phyloP scores from a whole-genome alignment of 2,113 vertebrate genomes.

The Diglossa brunneiventris region DNA sequence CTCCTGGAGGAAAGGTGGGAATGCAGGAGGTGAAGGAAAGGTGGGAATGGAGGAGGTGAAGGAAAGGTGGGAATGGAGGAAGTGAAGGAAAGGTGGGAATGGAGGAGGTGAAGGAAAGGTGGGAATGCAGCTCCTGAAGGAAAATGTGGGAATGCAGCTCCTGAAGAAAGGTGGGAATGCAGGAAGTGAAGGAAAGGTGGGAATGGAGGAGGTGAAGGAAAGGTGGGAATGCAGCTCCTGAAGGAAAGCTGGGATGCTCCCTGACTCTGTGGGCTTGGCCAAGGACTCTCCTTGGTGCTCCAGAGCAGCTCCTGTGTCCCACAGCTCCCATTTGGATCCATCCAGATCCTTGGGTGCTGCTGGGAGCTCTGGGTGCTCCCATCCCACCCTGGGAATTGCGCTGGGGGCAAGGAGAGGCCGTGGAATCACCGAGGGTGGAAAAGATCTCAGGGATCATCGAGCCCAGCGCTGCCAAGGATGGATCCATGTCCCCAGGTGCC shows the following conservation, averaged over 20 bases:
- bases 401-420: not conserved
- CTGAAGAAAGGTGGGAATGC: not conserved
- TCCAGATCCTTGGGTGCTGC: not conserved
- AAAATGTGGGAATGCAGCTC: too few relatives aligned
- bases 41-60: not conserved
- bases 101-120: too few relatives aligned
- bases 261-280: not conserved
- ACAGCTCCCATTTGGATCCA: not conserved
- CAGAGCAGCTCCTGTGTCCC: not conserved
- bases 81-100: too few relatives aligned
- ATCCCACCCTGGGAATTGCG: accelerated
- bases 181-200: not conserved
- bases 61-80: not conserved
- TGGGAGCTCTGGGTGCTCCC: not conserved
- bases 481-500: not conserved
- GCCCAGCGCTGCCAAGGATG: not conserved
- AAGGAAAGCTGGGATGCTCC: not conserved
- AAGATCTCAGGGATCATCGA: accelerated
- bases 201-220: not conserved
- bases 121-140: not conserved
- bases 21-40: not conserved
- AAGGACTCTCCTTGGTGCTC: not conserved
- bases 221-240: too few relatives aligned
- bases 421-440: accelerated
- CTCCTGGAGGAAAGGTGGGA: not conserved